These are phyloP conservation scores for Lagodon rhomboides DNA, from an alignment of 2,797 vertebrate genomes.

Conservation along the genomic window DNA sequence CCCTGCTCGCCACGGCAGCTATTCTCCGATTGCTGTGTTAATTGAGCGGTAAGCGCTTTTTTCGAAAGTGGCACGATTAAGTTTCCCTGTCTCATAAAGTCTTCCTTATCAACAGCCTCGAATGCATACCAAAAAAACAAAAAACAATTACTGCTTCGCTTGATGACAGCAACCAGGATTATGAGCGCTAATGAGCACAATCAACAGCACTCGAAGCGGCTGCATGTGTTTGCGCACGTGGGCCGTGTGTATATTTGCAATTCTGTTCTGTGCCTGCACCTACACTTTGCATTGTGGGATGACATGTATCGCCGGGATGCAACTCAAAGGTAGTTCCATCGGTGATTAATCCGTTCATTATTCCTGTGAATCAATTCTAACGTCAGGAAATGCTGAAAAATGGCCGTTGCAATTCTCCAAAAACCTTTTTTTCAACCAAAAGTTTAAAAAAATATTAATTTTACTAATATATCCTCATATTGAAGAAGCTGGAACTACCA, in stretches of 20 bases:
- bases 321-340: neutral
- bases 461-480: neutral
- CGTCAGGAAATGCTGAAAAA: neutral
- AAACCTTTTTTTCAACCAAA: neutral
- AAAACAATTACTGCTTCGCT: constrained; percentile 72
- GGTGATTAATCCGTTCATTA: neutral
- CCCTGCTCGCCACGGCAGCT: constrained; percentile 28
- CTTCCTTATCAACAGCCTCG: constrained; percentile 57
- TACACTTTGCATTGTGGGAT: neutral
- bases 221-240: constrained; percentile 29
- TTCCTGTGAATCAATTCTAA: neutral
- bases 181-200: constrained; percentile 79
- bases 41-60: constrained; percentile 52
- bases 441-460: neutral
- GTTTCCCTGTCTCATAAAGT: constrained; percentile 52
- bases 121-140: constrained; percentile 46
- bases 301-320: neutral
- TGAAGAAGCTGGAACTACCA: neutral
- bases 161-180: constrained; percentile 71
- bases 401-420: neutral
- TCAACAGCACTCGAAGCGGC: constrained; percentile 59
- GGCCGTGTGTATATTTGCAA: neutral
- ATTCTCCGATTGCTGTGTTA: constrained; percentile 28
- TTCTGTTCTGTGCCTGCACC: constrained; percentile 1
- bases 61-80: constrained; percentile 58